Percentiles rank a stretch among this genome's conserved stretches.
These are phyloP conservation scores for Axis porcinus DNA, from an alignment of 2,113 vertebrate species.

Conservation along the genomic window DNA sequence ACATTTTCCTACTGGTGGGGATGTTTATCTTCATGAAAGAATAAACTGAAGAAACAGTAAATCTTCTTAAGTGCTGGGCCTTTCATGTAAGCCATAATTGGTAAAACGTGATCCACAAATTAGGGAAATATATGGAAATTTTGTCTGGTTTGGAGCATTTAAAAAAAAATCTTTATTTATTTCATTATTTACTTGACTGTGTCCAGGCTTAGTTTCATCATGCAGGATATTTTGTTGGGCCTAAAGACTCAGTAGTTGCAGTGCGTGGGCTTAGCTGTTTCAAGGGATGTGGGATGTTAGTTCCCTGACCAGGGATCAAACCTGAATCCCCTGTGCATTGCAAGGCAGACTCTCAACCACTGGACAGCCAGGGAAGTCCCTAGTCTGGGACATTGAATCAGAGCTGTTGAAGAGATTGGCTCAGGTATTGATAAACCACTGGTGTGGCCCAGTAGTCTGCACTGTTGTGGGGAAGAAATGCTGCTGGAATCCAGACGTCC, in stretches of 20 bases:
- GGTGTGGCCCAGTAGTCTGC: fast-evolving
- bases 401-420: background rate
- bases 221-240: background rate
- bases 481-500: fast-evolving
- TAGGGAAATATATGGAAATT: background rate
- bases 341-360: background rate
- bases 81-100: background rate
- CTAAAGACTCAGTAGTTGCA: background rate
- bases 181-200: background rate
- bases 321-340: background rate
- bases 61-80: background rate
- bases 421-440: fast-evolving
- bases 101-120: background rate
- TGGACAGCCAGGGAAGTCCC: background rate
- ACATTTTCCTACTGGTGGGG: background rate
- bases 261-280: background rate
- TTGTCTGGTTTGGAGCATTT: background rate
- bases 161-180: background rate
- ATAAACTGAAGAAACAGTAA: background rate
- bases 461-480: fast-evolving
- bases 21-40: background rate
- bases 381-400: background rate
- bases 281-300: background rate
- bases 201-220: background rate
- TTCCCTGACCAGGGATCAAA: background rate